phyloP scores from a whole-genome alignment of 2,888 invertebrate species.

The Yponomeuta malinellus region DNA sequence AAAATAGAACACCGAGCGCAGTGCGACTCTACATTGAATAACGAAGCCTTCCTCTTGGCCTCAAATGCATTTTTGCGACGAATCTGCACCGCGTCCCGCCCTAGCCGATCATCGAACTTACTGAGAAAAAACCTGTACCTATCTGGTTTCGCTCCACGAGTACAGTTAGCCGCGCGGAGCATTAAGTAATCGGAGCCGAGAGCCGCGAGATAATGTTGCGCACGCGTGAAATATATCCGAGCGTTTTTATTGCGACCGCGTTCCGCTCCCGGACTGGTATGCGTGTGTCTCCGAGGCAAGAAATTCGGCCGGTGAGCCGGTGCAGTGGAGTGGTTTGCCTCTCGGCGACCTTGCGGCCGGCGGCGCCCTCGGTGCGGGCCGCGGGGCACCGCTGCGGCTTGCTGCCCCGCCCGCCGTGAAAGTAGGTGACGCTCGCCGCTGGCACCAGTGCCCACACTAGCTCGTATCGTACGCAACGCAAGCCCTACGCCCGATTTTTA shows the following conservation, averaged over 20 bases:
- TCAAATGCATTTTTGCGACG: slow-evolving; percentile 33
- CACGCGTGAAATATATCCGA: slow-evolving; percentile 74
- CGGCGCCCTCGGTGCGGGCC: slow-evolving; percentile 33
- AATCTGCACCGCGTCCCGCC: slow-evolving; percentile 26
- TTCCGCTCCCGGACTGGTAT: slow-evolving; percentile 35
- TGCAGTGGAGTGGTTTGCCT: slow-evolving; percentile 73
- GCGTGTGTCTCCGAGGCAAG: slow-evolving; percentile 59
- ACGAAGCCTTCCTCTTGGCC: neutral
- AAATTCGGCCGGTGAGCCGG: slow-evolving; percentile 51
- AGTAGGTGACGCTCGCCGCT: slow-evolving; percentile 54
- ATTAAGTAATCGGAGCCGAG: slow-evolving; percentile 73
- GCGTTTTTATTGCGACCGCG: slow-evolving; percentile 42
- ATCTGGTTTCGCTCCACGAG: slow-evolving; percentile 64
- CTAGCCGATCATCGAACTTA: slow-evolving; percentile 64
- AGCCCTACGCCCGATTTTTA: slow-evolving; percentile 13
- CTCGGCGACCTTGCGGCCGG: slow-evolving; percentile 67
- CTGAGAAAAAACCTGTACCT: slow-evolving; percentile 66
- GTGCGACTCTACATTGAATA: neutral
- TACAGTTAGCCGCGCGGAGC: slow-evolving; percentile 67
- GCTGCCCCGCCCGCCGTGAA: slow-evolving; percentile 45
- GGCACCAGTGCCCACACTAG: slow-evolving; percentile 29
- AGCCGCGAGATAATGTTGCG: slow-evolving; percentile 71
- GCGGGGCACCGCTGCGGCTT: slow-evolving; percentile 26
- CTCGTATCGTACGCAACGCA: slow-evolving; percentile 17
- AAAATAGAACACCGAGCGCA: too few species aligned